Conservation (phyloP, 2,888 invertebrate species). For the Alsophila aescularia region DNA sequence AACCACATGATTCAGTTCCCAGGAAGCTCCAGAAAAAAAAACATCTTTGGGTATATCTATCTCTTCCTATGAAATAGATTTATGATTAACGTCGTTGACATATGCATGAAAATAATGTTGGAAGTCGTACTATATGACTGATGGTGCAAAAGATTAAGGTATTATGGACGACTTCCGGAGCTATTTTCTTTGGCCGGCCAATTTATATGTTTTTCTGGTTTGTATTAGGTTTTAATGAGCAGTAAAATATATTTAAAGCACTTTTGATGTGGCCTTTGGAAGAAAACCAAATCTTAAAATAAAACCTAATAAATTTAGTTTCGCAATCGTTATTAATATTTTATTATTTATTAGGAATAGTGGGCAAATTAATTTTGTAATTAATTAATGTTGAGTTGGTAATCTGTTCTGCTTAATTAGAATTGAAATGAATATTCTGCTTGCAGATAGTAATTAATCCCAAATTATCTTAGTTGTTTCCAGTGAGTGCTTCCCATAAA, state of each 20-base stretch:
- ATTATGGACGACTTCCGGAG: constrained; percentile 19
- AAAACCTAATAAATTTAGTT: constrained; percentile 16
- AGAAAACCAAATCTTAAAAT: constrained; percentile 23
- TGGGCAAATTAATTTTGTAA: no score
- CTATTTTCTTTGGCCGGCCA: constrained; percentile 8
- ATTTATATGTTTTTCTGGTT: constrained; percentile 17
- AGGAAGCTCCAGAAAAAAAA: no score
- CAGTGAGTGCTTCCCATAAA: no score
- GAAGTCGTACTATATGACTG: constrained; percentile 7
- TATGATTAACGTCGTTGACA: background rate
- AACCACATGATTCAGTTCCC: no score
- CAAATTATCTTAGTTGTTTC: no score
- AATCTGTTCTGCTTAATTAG: no score
- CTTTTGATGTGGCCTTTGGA: constrained; percentile 30
- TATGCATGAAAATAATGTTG: background rate
- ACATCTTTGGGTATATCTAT: no score
- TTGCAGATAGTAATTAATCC: no score
- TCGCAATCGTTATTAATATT: constrained; percentile 19
- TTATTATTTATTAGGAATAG: constrained; percentile 2
- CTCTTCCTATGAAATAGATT: background rate
- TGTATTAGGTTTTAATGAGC: constrained; percentile 26
- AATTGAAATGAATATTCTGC: no score
- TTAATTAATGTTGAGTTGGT: no score
- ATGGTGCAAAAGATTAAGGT: constrained; percentile 15
- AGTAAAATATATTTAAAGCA: constrained; percentile 19